These are phyloP conservation scores for Brachyopa scutellaris DNA, from an alignment of 2,888 invertebrate genomes.

Conservation along the genomic window DNA sequence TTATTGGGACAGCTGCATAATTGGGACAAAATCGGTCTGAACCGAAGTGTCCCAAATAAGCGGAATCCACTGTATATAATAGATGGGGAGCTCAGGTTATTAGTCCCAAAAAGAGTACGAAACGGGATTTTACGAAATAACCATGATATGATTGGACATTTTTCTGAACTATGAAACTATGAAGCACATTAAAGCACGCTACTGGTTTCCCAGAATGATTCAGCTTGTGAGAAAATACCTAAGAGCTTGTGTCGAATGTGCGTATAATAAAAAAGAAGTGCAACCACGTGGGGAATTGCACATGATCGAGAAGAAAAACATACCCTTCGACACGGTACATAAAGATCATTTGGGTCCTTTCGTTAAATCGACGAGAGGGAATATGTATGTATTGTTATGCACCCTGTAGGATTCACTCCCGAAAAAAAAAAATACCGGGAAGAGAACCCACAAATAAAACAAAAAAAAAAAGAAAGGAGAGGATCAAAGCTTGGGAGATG, in stretches of 20 bases:
- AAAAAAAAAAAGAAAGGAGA: too few relatives aligned
- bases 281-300: slow-evolving; percentile 32
- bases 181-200: slow-evolving; percentile 18
- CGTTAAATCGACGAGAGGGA: slow-evolving; percentile 30
- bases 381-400: slow-evolving; percentile 19
- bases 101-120: slow-evolving; percentile 21
- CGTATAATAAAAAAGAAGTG: slow-evolving; percentile 19
- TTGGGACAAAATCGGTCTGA: too few relatives aligned
- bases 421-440: too few relatives aligned
- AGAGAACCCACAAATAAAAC: too few relatives aligned
- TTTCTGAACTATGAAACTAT: slow-evolving; percentile 32
- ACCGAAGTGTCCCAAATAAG: too few relatives aligned
- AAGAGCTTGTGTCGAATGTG: slow-evolving; percentile 28
- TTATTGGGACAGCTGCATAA: too few relatives aligned
- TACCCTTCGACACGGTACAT: slow-evolving; percentile 27
- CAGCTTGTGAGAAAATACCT: slow-evolving; percentile 37
- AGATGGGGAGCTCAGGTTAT: background rate
- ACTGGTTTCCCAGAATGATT: slow-evolving; percentile 47
- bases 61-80: too few relatives aligned
- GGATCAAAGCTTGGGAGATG: too few relatives aligned
- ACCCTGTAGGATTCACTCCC: too few relatives aligned
- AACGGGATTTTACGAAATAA: too few relatives aligned
- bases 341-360: slow-evolving; percentile 16
- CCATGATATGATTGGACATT: slow-evolving; percentile 35
- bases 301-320: slow-evolving; percentile 17